Percentiles rank a stretch among this genome's conserved stretches.
Evolutionary conservation across 53 echinoderm and acorn worm species (phyloP).

Genomic region (Paelopatides confundens): DNA sequence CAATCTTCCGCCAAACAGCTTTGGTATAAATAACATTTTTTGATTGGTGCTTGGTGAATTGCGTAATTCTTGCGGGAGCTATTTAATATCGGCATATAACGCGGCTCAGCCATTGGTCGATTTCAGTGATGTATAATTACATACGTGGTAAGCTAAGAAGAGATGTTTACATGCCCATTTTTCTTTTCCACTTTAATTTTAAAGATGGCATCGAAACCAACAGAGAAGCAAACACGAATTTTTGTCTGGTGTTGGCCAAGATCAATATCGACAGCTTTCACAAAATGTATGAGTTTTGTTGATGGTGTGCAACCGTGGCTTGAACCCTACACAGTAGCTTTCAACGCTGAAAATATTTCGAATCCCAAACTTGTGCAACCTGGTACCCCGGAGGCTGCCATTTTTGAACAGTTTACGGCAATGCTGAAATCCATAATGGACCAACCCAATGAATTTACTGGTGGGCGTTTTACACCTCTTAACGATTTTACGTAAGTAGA

Average conservation of each 20-base stretch:
- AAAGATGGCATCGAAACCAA: not conserved
- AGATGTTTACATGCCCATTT: too few species aligned
- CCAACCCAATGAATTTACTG: slow-evolving; percentile 28
- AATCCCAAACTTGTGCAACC: not conserved
- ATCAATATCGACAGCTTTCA: not conserved
- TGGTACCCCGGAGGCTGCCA: not conserved
- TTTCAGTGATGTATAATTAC: too few species aligned
- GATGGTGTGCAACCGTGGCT: slow-evolving; percentile 15
- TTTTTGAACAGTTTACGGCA: not conserved
- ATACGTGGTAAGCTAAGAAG: too few species aligned
- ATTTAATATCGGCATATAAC: too few species aligned
- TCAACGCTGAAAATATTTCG: not conserved
- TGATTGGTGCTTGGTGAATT: too few species aligned
- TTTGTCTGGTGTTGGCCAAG: slow-evolving; percentile 37
- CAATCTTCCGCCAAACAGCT: too few species aligned
- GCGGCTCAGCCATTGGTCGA: too few species aligned
- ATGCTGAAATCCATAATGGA: not conserved
- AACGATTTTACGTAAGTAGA: slow-evolving; percentile 1
- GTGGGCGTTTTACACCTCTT: not conserved
- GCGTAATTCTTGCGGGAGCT: too few species aligned
- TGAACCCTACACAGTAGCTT: slow-evolving; percentile 29
- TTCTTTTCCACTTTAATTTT: not conserved
- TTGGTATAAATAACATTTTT: too few species aligned
- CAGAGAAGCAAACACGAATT: slow-evolving; percentile 12
- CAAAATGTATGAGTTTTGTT: slow-evolving; percentile 4